Conservation (phyloP, 2,113 vertebrate genomes). For the Butorides virescens region DNA sequence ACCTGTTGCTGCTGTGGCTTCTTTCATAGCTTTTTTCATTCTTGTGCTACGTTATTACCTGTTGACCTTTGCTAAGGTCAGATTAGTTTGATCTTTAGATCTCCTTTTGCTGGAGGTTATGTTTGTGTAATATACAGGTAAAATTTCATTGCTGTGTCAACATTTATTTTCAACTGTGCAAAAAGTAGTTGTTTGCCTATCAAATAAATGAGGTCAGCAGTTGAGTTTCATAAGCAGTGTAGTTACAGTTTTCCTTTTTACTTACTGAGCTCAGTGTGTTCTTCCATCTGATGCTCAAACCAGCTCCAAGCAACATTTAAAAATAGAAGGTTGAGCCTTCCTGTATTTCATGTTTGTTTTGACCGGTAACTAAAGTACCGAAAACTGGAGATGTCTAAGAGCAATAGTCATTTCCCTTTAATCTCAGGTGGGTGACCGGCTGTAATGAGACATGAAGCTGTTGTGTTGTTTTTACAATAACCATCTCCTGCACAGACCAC, state of each 20-base stretch:
- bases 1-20: neutral
- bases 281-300: neutral
- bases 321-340: neutral
- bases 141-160: slow-evolving; percentile 28
- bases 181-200: neutral
- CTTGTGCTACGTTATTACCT: neutral
- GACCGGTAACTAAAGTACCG: neutral
- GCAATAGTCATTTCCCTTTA: neutral
- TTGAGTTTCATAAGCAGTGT: neutral
- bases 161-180: neutral
- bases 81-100: neutral
- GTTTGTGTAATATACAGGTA: slow-evolving; percentile 13
- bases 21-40: neutral
- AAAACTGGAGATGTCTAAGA: neutral
- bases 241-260: neutral
- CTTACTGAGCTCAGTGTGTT: neutral
- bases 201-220: neutral
- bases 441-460: neutral
- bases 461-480: neutral
- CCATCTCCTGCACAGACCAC: neutral
- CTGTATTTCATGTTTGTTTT: neutral
- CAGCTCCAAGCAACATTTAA: neutral
- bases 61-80: neutral
- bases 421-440: neutral
- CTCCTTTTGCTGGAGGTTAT: neutral